phyloP scores from a whole-genome alignment of 2,797 vertebrate genomes.

The Scolopax bukidnonensis region DNA sequence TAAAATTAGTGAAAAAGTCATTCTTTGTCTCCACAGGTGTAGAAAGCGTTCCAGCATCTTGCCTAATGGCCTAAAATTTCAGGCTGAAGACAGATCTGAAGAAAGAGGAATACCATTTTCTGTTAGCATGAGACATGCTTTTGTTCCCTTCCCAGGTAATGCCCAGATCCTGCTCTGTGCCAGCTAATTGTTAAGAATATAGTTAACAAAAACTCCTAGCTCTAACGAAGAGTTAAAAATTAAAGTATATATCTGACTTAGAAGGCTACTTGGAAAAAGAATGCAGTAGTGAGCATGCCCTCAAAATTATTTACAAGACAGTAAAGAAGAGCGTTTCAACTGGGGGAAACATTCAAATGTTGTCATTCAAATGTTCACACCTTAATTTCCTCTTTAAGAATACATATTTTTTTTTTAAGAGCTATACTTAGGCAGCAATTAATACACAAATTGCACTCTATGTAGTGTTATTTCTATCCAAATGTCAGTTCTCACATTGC shows the following conservation, averaged over 20 bases:
- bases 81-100: slow-evolving; percentile 39
- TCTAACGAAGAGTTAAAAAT: not conserved
- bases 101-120: slow-evolving; percentile 84
- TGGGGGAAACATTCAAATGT: no score
- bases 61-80: slow-evolving; percentile 14
- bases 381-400: not conserved
- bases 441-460: not conserved
- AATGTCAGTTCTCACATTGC: not conserved
- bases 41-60: slow-evolving; percentile 49
- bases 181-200: not conserved
- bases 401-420: not conserved
- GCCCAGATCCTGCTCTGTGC: not conserved
- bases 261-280: not conserved
- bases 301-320: not conserved
- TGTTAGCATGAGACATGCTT: slow-evolving; percentile 95
- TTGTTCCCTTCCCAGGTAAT: slow-evolving; percentile 93
- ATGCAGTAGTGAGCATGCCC: not conserved
- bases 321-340: not conserved
- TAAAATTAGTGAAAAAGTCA: not conserved
- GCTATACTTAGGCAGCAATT: not conserved
- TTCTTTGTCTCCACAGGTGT: slow-evolving; percentile 50
- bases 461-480: not conserved
- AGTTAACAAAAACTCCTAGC: not conserved
- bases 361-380: not conserved
- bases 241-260: not conserved